phyloP scores from a whole-genome alignment of 2,888 invertebrate genomes.

The Conistra vaccinii region DNA sequence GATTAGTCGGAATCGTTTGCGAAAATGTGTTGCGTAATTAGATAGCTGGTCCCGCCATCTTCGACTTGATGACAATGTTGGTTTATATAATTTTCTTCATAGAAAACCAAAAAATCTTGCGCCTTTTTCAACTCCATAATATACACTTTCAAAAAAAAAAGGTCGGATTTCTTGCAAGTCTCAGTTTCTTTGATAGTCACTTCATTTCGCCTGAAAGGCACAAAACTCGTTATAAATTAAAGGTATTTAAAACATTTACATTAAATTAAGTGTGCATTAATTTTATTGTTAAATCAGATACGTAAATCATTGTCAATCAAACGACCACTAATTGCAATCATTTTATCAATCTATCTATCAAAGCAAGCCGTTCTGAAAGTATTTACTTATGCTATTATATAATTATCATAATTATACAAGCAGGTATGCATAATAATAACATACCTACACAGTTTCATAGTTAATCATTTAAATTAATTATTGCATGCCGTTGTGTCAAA shows the following conservation, averaged over 20 bases:
- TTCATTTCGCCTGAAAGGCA: too few species aligned
- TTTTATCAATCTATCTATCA: conserved; percentile 55
- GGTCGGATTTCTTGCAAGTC: too few species aligned
- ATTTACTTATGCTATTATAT: conserved; percentile 32
- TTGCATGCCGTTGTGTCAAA: conserved; percentile 25
- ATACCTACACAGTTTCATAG: neutral
- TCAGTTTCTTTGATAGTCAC: neutral
- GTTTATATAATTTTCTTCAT: too few species aligned
- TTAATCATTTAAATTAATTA: conserved; percentile 43
- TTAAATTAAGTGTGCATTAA: conserved; percentile 27
- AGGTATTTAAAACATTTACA: neutral
- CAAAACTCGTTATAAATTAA: neutral
- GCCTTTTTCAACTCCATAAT: too few species aligned
- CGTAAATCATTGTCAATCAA: conserved; percentile 56
- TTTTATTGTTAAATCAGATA: conserved; percentile 36
- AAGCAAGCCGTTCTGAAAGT: conserved; percentile 11
- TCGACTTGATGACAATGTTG: too few species aligned
- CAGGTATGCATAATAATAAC: conserved; percentile 1
- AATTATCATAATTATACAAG: conserved; percentile 45
- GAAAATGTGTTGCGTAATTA: too few species aligned
- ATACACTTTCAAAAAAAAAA: too few species aligned
- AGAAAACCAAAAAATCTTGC: too few species aligned
- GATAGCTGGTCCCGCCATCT: too few species aligned
- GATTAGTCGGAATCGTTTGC: too few species aligned
- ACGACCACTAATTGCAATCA: conserved; percentile 45